Base-by-base conservation (phyloP, 2,888 invertebrate species). In the Eumerus sabulonum region DNA sequence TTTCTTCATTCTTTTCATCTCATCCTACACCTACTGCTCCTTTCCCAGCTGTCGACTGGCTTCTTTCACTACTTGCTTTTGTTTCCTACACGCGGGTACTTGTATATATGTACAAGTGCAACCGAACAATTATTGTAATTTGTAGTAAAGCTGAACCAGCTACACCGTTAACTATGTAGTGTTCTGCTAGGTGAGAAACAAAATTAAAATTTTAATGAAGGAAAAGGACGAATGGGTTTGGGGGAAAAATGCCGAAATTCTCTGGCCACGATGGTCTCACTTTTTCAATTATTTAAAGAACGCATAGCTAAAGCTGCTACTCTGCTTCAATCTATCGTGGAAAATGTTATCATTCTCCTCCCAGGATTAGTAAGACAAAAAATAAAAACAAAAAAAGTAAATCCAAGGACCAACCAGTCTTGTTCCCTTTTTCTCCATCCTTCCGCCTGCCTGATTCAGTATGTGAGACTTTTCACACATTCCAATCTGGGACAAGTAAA, bases 401-500 rank as follows among this genome's bases (percentile, higher is more conserved):
- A 27, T 7, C 27, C 3, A 27, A 27, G 7, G 27, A 27, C 27
- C 27, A 27, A 27, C 27, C 27, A 27, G 27, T 27, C 27, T 4
- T 27, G 7, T 27, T 27, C 27, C 27, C 27, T 27, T 27, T 7
- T 27, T 4, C 27, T 7, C 7, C 27, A 7, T 27, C 45, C 44
- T 60, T 38, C 13, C 36, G 48, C 36, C 36, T 60, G 59, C 36
- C 36, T 47, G 36, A 38, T 60, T 60, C 59, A 47, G 59, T 48
- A 60, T 60, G 47, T 60, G 59, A 27, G 27, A 27, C 2, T 60
- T 59, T 60, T 60, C 59, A 60, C 59, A 60, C 59, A 60, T 60
- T 60, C 59, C 59, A 60, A 60, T 60, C 38, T 60, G 47, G 48
- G 38, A 48, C 59, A 48, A 60, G 59, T 38, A 48, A 48, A 60